Evolutionary conservation across 2,888 invertebrate species (phyloP).

Genomic region (Salticus scenicus): DNA sequence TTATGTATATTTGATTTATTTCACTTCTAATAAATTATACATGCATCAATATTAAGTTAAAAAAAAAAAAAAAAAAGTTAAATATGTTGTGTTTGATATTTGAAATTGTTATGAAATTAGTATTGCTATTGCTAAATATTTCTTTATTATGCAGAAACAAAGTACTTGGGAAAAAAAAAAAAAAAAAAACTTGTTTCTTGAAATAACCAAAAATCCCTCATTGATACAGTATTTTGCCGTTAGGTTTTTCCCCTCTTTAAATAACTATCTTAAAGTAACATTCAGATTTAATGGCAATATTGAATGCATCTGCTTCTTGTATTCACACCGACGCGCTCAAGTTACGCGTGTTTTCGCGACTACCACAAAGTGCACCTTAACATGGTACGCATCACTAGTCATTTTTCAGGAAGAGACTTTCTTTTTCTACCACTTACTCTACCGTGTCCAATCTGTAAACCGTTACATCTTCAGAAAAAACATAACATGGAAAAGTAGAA

Average conservation of each 20-base stretch:
- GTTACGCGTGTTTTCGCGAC: background rate
- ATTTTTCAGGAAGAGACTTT: conserved; percentile 13
- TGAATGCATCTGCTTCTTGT: background rate
- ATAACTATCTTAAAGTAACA: background rate
- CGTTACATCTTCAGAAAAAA: conserved; percentile 15
- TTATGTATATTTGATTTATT: too few relatives aligned
- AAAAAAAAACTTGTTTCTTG: too few relatives aligned
- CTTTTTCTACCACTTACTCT: conserved; percentile 19
- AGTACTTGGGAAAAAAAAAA: too few relatives aligned
- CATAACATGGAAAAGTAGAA: background rate
- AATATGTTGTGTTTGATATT: too few relatives aligned
- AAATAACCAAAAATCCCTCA: too few relatives aligned
- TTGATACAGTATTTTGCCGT: too few relatives aligned
- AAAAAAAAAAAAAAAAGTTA: too few relatives aligned
- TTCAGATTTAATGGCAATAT: background rate
- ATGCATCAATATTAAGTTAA: too few relatives aligned
- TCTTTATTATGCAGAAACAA: too few relatives aligned
- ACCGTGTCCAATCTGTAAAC: conserved; percentile 22
- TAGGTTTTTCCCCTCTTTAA: background rate
- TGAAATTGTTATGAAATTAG: too few relatives aligned
- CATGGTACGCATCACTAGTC: background rate
- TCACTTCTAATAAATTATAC: too few relatives aligned
- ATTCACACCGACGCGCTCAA: background rate
- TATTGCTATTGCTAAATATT: too few relatives aligned
- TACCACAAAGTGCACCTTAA: background rate